These are phyloP conservation scores for Nibea albiflora DNA, from an alignment of 2,113 vertebrate species.

Conservation along the genomic window DNA sequence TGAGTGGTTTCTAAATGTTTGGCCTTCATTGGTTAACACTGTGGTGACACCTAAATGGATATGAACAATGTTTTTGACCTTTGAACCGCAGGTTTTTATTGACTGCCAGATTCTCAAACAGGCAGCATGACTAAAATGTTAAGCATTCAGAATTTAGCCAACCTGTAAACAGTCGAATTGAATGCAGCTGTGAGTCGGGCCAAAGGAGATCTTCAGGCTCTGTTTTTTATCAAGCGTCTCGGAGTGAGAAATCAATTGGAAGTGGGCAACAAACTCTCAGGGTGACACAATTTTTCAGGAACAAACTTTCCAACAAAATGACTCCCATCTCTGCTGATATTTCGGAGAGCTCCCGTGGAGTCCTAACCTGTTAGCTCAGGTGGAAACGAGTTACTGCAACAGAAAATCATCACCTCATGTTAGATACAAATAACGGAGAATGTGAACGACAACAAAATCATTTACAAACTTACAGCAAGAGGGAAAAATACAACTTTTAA, in stretches of 20 bases:
- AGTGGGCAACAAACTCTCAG: background rate
- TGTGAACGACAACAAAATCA: background rate
- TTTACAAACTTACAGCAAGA: background rate
- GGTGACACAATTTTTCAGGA: too few relatives aligned
- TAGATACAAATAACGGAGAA: background rate
- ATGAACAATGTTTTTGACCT: constrained; percentile 7
- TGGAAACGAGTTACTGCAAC: background rate
- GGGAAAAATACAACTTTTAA: background rate
- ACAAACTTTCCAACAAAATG: background rate
- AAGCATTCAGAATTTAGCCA: background rate
- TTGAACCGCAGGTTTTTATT: background rate
- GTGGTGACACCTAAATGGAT: background rate
- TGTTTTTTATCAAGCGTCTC: background rate
- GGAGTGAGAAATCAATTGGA: background rate
- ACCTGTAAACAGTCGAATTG: background rate
- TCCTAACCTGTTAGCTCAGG: background rate
- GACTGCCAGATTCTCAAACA: background rate
- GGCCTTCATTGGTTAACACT: background rate
- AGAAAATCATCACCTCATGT: background rate
- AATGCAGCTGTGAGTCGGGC: background rate
- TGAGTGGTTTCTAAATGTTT: constrained; percentile 1
- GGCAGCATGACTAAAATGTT: background rate
- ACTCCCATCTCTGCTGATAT: background rate
- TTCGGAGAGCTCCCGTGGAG: background rate
- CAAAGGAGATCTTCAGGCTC: background rate